These are phyloP conservation scores for Chaunax sp. DNA, from an alignment of 2,797 vertebrate species.

Conservation along the genomic window DNA sequence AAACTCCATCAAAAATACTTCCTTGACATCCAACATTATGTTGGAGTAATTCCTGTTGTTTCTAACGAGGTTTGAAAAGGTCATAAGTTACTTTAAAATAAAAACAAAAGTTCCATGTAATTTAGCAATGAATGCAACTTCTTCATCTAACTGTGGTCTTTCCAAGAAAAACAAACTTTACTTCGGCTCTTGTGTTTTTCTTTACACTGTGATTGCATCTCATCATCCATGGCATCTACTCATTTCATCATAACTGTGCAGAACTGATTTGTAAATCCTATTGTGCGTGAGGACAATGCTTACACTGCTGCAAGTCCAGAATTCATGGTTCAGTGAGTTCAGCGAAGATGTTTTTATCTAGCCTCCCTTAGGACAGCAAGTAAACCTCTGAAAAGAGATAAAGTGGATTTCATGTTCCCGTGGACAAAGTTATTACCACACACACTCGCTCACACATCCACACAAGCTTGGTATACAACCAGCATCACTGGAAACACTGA, in stretches of 20 bases:
- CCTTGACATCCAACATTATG: too few relatives aligned
- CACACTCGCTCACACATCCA: background rate
- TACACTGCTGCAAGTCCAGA: conserved; percentile 15
- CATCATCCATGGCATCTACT: background rate
- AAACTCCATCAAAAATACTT: too few relatives aligned
- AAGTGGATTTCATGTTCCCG: conserved; percentile 42
- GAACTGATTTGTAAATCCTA: conserved; percentile 34
- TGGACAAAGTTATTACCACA: conserved; percentile 34
- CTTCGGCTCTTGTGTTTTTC: too few relatives aligned
- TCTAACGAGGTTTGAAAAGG: too few relatives aligned
- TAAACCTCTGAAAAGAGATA: conserved; percentile 42
- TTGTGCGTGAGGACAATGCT: conserved; percentile 18
- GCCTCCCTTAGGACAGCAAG: conserved; percentile 9
- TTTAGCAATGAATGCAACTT: too few relatives aligned
- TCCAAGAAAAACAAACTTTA: too few relatives aligned
- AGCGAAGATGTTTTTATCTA: conserved; percentile 41
- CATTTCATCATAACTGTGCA: conserved; percentile 25
- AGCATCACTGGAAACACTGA: background rate
- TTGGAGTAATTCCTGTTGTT: background rate
- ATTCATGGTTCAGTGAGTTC: conserved; percentile 28
- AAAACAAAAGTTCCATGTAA: background rate
- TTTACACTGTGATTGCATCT: conserved; percentile 3
- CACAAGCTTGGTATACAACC: background rate
- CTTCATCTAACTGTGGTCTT: too few relatives aligned
- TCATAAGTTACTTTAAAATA: background rate